Evolutionary conservation across 2,113 vertebrate genomes (phyloP), one percentile per base, ranked within the genome.

Genomic region (Chaenogobius annularis): DNA sequence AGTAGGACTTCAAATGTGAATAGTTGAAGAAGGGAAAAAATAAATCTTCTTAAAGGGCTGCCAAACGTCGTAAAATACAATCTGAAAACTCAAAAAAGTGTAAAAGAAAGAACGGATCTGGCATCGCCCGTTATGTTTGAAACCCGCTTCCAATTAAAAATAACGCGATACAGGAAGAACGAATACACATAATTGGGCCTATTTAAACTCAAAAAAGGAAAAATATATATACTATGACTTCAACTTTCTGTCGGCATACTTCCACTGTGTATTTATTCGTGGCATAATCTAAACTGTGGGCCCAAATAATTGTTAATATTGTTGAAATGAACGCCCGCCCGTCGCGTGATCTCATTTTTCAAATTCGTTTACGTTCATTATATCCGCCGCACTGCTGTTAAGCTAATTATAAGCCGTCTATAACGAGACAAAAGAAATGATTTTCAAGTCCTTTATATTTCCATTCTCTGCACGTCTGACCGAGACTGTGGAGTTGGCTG

Each of bases 381-480:
- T 66, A 66, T 66, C 64, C 64, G 64, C 40, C 11, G 44, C 40
- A 44, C 64, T 46, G 64, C 64, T 46, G 44, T 43, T 52, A 70
- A 56, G 72, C 76, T 78, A 70, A 66, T 73, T 67, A 22, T 22
- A 62, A 78, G 62, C 66, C 23, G 63, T 20, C 69, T 17, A 55
- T 74, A 52, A 72, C 48, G 31, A 78, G 72, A 88, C 82, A 88
- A 85, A 83, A 80, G 72, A 75, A 70, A 85, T 78, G 66, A 80
- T 85, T 86, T 81, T 81, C 50, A 77, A 77, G 72, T 74, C 78
- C 67, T 79, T 85, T 85, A 80, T 81, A 83, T 86, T 78, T 68
- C 46, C 4, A 90, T 89, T 92, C 87, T 79, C 80, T 9, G 84
- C 88, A 88, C 89, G 81, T 91, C 87, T 84, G 89, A 82, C 74